Evolutionary conservation across 2,888 invertebrate genomes (phyloP).

Genomic region (Macaria liturata): DNA sequence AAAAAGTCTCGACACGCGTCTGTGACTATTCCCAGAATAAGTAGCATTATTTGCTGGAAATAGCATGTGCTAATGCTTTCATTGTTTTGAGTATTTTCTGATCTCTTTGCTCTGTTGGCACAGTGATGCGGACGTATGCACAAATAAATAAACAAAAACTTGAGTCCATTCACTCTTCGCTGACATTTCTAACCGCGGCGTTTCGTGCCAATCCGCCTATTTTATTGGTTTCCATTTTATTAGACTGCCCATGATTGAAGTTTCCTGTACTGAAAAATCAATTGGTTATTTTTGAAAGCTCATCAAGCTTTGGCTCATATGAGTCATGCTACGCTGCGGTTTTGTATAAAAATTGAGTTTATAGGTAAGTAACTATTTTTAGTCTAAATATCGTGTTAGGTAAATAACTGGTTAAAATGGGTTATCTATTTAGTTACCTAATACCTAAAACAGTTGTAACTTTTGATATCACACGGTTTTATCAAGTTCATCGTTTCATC

Average conservation of each 20-base stretch:
- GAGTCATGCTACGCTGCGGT: constrained; percentile 20
- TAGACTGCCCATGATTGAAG: constrained; percentile 44
- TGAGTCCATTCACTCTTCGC: constrained; percentile 77
- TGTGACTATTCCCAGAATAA: constrained; percentile 19
- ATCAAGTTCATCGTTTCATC: too few species aligned
- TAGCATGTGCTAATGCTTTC: constrained; percentile 57
- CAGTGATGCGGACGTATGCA: constrained; percentile 73
- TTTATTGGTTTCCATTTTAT: constrained; percentile 54
- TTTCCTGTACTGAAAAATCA: constrained; percentile 36
- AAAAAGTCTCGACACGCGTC: constrained; percentile 20
- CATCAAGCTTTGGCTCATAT: constrained; percentile 13
- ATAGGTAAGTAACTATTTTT: too few species aligned
- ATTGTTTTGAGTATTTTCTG: constrained; percentile 62
- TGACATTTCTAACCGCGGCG: constrained; percentile 72
- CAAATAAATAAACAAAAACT: constrained; percentile 73
- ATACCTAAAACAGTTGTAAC: too few species aligned
- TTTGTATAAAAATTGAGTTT: too few species aligned
- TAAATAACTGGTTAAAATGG: too few species aligned
- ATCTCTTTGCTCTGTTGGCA: constrained; percentile 69
- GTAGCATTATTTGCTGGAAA: constrained; percentile 41
- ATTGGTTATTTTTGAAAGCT: constrained; percentile 30
- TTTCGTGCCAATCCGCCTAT: constrained; percentile 66
- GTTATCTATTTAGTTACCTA: too few species aligned
- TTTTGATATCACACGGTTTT: too few species aligned
- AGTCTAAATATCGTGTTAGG: too few species aligned